A percentile compares a stretch with the other conserved stretches of the same genome.
phyloP scores from a whole-genome alignment of 2,113 vertebrate genomes.

The Xiphophorus couchianus region DNA sequence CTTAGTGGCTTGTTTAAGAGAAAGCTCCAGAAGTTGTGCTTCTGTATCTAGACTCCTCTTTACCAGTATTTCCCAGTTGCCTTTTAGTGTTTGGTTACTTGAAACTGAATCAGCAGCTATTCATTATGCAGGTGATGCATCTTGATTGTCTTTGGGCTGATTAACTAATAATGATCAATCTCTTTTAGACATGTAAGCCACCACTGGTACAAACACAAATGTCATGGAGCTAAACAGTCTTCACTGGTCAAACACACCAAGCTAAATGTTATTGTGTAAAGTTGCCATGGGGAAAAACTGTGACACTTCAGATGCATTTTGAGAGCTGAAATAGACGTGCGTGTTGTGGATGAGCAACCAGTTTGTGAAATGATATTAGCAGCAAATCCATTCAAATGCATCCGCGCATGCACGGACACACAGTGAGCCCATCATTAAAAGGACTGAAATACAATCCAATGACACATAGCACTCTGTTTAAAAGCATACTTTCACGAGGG shows the following conservation, averaged over 20 bases:
- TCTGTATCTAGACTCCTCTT: constrained; percentile 31
- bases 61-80: constrained; percentile 36
- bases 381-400: constrained; percentile 31
- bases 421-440: constrained; percentile 66
- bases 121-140: constrained; percentile 52
- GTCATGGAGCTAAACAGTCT: constrained; percentile 1
- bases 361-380: constrained; percentile 40
- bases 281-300: neutral
- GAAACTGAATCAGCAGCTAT: constrained; percentile 43
- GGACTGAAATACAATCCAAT: constrained; percentile 70
- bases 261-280: constrained; percentile 19
- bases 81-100: constrained; percentile 36
- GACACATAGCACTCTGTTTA: constrained; percentile 77
- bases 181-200: constrained; percentile 21
- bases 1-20: constrained; percentile 45
- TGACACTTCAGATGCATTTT: constrained; percentile 1
- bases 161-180: constrained; percentile 35
- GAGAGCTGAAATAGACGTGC: constrained; percentile 6
- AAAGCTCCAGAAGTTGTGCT: constrained; percentile 41
- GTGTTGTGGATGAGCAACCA: constrained; percentile 13
- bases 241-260: constrained; percentile 24
- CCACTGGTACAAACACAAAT: constrained; percentile 6
- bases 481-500: constrained; percentile 72
- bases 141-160: constrained; percentile 26
- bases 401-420: constrained; percentile 14